Percentiles rank a stretch among this genome's conserved stretches.
Conservation (phyloP, 2,888 invertebrate genomes). For the Chorisops tibialis region DNA sequence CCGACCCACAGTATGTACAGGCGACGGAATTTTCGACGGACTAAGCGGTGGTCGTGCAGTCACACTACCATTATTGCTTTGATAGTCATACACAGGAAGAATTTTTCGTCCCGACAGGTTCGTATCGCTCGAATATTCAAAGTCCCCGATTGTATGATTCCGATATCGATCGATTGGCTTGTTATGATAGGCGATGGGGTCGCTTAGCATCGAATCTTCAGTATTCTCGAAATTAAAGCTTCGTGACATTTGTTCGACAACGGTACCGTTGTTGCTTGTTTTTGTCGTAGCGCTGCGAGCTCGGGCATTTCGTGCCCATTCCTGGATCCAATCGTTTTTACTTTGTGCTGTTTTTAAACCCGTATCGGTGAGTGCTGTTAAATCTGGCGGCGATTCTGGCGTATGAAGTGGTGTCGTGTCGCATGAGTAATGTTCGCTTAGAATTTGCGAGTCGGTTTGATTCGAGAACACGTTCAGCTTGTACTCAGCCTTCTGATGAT, state of each 20-base stretch:
- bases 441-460: slow-evolving; percentile 40
- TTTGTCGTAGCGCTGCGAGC: slow-evolving; percentile 47
- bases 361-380: slow-evolving; percentile 37
- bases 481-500: slow-evolving; percentile 51
- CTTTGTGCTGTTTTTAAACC: slow-evolving; percentile 48
- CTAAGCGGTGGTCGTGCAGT: slow-evolving; percentile 50
- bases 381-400: slow-evolving; percentile 35
- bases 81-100: background rate
- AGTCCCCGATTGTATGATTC: slow-evolving; percentile 42
- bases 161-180: slow-evolving; percentile 48
- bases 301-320: slow-evolving; percentile 62
- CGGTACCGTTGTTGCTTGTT: slow-evolving; percentile 29
- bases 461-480: slow-evolving; percentile 49
- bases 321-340: slow-evolving; percentile 59
- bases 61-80: slow-evolving; percentile 1
- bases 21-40: slow-evolving; percentile 75
- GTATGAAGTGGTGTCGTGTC: slow-evolving; percentile 39
- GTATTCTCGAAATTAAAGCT: slow-evolving; percentile 46
- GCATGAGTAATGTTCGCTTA: background rate
- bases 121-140: slow-evolving; percentile 50
- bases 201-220: slow-evolving; percentile 42
- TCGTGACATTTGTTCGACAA: slow-evolving; percentile 45
- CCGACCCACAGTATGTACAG: slow-evolving; percentile 63
- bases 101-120: slow-evolving; percentile 36
- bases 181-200: slow-evolving; percentile 39